Evolutionary conservation across 2,797 vertebrate species (phyloP), one percentile per base, ranked within the genome.

Genomic region (Peromyscus aztecus): DNA sequence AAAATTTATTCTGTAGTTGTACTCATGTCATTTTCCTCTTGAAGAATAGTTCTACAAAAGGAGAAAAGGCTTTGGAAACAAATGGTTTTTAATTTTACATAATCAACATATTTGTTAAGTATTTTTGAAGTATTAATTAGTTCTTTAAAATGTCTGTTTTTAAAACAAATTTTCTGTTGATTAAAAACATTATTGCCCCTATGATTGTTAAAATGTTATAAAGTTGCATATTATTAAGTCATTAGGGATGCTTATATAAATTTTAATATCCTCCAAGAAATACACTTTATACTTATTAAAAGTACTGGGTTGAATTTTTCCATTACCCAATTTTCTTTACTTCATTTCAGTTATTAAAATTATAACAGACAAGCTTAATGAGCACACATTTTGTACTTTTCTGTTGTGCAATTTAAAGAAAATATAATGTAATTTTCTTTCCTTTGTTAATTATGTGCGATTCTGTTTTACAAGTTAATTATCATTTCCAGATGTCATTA

Each of bases 281-380:
- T 84, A 91, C 8, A 4, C 69, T 97, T 61, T 91, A 13, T 86
- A 87, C 80, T 97, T 98, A 96, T 94, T 97, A 90, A 96, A 91
- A 69, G 23, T 94, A 52, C 59, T 92, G 57, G 37, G 14, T 95
- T 97, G 59, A 43, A 91, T 92, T 34, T 96, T 71, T 71, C 8
- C 16, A 10, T 57, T 67, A 46, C 29, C 94, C 49, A 8, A 0
- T 78, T 96, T 92, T 23, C 95, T 96, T 95, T 67, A 83, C n/a
- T 96, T 96, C 69, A 76, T 97, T 95, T 88, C 73, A 92, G 40
- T 90, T 91, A 94, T 69, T 61, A 96, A 78, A 81, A 81, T 77
- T 93, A 89, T 82, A 89, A 78, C 57, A 49, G 87, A 34, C 31
- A 94, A 82, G 9, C 55, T 95, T 95, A 86, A 77, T 69, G 13